Evolutionary conservation across 2,888 invertebrate species (phyloP), one percentile per base, ranked within the genome.

Genomic region (Leptinotarsa tumamoca): DNA sequence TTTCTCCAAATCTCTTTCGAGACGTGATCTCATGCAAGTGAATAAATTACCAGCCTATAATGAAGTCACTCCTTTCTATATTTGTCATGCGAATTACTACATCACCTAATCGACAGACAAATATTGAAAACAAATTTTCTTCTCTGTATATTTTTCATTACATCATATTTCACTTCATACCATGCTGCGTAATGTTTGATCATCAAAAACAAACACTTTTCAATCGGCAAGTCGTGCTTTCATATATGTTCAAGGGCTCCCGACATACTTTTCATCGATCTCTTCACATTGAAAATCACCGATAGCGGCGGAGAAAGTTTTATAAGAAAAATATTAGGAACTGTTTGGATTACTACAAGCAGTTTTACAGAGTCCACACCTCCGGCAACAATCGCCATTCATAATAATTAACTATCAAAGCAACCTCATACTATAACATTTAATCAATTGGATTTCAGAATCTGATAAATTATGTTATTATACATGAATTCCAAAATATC

Each of bases 151-250:
- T 43, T 33, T 13, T 33, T 43, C 43, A 63, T 63, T 63, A 43
- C 63, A 63, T 63, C 63, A 63, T 63, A 33, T 63, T 63, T 43
- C 4, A n/a, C 63, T 63, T 43, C 17, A 63, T 63, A 63, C 63
- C 14, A 13, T 10, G 33, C 21, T n/a, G 17, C 43, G 63, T n/a
- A 63, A 63, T 63, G n/a, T 63, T 63, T 63, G 21, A 17, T 33
- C 63, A n/a, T 63, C 63, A 43, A 63, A 63, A 63, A 63, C 33
- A 63, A 63, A 63, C 33, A 63, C 33, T n/a, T 33, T n/a, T 1
- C 14, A 43, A 43, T 33, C 13, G 63, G 33, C 13, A 10, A 63
- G 43, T 63, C 33, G 43, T 63, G 43, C 27, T 63, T 63, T n/a
- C 43, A 14, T 23, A 43, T 43, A 13, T 43, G 43, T 43, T 43